These are phyloP conservation scores for Thymelicus acteon DNA, from an alignment of 2,888 invertebrate genomes.

Conservation along the genomic window DNA sequence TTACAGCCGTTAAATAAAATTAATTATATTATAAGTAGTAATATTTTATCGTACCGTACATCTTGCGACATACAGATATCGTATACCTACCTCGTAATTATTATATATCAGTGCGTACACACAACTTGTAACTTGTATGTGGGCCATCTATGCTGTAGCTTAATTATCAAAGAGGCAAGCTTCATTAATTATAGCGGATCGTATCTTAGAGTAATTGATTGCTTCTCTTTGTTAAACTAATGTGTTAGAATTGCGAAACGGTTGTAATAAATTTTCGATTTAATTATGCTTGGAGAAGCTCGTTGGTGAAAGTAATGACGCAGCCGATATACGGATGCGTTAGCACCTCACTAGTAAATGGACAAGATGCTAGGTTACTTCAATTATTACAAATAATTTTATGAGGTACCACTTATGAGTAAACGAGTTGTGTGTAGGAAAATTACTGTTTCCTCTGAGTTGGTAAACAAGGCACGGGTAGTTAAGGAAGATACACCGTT, in stretches of 20 bases:
- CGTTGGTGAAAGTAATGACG: conserved; percentile 20
- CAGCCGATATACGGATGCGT: not conserved
- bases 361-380: not conserved
- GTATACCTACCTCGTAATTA: conserved; percentile 10
- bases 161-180: conserved; percentile 28
- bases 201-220: conserved; percentile 36
- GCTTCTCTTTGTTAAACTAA: conserved; percentile 38
- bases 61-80: not conserved
- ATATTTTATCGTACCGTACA: not conserved
- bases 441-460: not conserved
- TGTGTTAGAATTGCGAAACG: conserved; percentile 37
- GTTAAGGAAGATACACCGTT: not conserved
- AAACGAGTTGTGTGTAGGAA: not conserved
- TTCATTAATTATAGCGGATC: conserved; percentile 36
- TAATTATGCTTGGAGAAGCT: conserved; percentile 34
- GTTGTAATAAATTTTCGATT: conserved; percentile 36
- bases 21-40: not conserved
- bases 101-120: not conserved
- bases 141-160: conserved; percentile 25
- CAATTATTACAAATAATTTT: conserved; percentile 5
- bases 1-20: too few species aligned
- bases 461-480: too few species aligned
- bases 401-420: not conserved
- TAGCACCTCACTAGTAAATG: not conserved
- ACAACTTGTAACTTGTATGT: conserved; percentile 13